Evolutionary conservation across 2,888 invertebrate species (phyloP).

Genomic region (Eristalinus sepulchralis): DNA sequence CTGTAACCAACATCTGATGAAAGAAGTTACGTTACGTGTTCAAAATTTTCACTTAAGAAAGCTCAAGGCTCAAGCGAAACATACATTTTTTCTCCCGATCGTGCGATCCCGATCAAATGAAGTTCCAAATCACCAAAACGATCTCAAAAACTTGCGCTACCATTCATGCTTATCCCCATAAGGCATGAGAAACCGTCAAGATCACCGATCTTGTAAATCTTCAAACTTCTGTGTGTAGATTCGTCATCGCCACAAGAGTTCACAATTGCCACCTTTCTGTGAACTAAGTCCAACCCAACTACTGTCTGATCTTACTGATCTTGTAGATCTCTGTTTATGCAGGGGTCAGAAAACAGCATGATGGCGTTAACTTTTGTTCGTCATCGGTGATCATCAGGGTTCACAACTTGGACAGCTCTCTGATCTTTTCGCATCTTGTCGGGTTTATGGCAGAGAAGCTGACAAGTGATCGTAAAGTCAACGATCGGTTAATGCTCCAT

Average conservation of each 20-base stretch:
- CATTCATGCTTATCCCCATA: too few relatives aligned
- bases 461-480: neutral
- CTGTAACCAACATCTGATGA: too few relatives aligned
- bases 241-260: neutral
- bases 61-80: too few relatives aligned
- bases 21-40: too few relatives aligned
- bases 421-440: neutral
- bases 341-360: neutral
- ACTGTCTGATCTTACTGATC: neutral
- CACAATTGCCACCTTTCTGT: neutral
- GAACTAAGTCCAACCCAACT: neutral
- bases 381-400: neutral
- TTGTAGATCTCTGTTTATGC: too few relatives aligned
- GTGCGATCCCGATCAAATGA: too few relatives aligned
- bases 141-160: too few relatives aligned
- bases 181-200: neutral
- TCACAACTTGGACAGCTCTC: neutral
- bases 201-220: neutral
- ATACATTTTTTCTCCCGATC: too few relatives aligned
- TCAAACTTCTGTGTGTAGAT: neutral
- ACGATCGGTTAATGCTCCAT: neutral
- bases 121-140: too few relatives aligned
- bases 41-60: too few relatives aligned
- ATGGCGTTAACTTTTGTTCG: neutral
- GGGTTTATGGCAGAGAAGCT: neutral